Evolutionary conservation across 1,140 invertebrate genomes (phyloP), one percentile per base, ranked within the genome.

Genomic region (Notospermus geniculatus): DNA sequence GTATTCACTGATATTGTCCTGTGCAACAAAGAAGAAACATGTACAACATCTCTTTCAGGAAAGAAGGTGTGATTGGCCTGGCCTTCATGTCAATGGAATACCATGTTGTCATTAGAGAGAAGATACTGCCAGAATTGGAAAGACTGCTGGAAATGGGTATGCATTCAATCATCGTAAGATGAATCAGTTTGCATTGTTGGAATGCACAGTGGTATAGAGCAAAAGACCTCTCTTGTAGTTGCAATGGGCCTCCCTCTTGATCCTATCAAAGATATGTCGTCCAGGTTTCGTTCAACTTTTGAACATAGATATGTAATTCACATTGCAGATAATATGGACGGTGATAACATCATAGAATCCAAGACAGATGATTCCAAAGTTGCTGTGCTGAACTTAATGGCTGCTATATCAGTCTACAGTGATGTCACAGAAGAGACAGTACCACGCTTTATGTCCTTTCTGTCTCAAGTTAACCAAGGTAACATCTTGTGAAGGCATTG

Each of bases 61-160:
- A 57, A n/a, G 56, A 57, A 0, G 19, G 32, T 23, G 41, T 57
- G 22, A 57, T 13, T 45, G 41, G 32, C 13, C 56, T 57, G 19
- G 56, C 56, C 13, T 41, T 36, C 17, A 43, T 57, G 30, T 27
- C 32, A 17, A 36, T 43, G 11, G 22, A 41, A 27, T 43, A 0
- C 23, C 56, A 27, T 1, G n/a, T 27, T 17, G 9, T 57, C 19
- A 27, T 57, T n/a, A 57, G 11, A 19, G 41, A 57, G 4, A n/a
- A 27, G 36, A 32, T 43, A n/a, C 41, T 45, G 19, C 32, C 28
- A 25, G 43, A 30, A 36, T 41, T 57, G 17, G 56, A 41, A 22
- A 23, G 25, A 36, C 56, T 39, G 4, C 41, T 57, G 17, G 27
- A 57, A 36, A 27, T 30, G n/a, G 56, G 56, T 57, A n/a, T n/a